phyloP scores from a whole-genome alignment of 2,888 invertebrate species.

The Aphidoletes aphidimyza region DNA sequence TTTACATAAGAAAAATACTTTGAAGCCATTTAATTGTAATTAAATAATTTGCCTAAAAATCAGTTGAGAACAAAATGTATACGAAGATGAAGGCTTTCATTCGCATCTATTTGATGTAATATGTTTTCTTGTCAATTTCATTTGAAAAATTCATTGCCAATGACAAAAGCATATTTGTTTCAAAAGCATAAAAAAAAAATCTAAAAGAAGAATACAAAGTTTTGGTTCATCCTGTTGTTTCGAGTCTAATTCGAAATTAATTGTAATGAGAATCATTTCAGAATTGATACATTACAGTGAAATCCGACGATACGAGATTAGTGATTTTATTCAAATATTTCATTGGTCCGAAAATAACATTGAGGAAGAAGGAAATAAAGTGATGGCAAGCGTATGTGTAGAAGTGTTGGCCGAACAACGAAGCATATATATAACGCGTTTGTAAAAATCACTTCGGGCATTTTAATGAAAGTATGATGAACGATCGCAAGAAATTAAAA shows the following conservation, averaged over 20 bases:
- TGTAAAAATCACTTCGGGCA: background rate
- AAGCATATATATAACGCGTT: background rate
- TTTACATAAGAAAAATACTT: no score
- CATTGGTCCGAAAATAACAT: background rate
- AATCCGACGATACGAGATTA: background rate
- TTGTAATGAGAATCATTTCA: background rate
- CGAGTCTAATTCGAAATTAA: constrained; percentile 10
- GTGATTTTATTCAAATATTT: background rate
- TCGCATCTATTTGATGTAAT: no score
- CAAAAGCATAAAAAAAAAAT: background rate
- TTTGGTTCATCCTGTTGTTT: background rate
- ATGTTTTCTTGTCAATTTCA: no score
- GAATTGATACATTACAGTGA: background rate
- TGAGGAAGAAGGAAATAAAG: constrained; percentile 5
- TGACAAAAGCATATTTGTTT: background rate
- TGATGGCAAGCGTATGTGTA: background rate
- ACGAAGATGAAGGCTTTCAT: no score
- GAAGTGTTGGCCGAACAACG: background rate
- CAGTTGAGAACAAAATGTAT: no score
- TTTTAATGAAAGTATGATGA: constrained; percentile 50
- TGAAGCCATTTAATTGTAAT: no score
- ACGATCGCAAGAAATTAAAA: constrained; percentile 24
- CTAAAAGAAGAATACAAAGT: background rate
- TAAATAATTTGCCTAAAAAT: no score
- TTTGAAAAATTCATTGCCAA: no score